Conservation (phyloP, 2,113 vertebrate genomes). For the Ranitomeya variabilis region DNA sequence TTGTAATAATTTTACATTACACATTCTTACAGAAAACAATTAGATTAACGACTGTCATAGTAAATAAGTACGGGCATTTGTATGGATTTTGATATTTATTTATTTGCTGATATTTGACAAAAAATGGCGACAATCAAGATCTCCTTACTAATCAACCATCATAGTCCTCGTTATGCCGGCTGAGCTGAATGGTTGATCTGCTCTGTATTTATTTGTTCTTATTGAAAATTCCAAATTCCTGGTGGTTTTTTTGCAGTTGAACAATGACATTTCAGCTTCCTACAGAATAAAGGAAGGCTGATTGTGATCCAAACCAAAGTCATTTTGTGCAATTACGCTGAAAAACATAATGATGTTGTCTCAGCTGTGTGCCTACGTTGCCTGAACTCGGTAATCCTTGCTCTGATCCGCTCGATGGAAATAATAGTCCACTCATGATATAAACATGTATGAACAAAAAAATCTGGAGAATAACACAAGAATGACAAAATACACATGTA, state of each 20-base stretch:
- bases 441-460: background rate
- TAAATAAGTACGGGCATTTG: constrained; percentile 24
- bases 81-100: constrained; percentile 20
- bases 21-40: constrained; percentile 28
- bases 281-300: constrained; percentile 29
- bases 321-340: constrained; percentile 52
- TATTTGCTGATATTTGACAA: background rate
- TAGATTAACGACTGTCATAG: constrained; percentile 28
- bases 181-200: background rate
- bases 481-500: background rate
- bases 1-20: constrained; percentile 44
- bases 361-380: constrained; percentile 43
- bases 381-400: background rate
- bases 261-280: constrained; percentile 34
- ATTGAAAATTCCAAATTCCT: background rate
- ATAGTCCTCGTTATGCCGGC: background rate
- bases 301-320: constrained; percentile 51
- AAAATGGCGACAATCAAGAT: background rate
- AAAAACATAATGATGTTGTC: constrained; percentile 35
- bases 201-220: background rate
- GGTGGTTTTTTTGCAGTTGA: background rate
- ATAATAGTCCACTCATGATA: background rate
- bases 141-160: background rate
- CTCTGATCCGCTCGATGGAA: background rate
- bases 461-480: background rate